Conservation (phyloP, 2,888 invertebrate species). For the Ptychoptera contaminata region DNA sequence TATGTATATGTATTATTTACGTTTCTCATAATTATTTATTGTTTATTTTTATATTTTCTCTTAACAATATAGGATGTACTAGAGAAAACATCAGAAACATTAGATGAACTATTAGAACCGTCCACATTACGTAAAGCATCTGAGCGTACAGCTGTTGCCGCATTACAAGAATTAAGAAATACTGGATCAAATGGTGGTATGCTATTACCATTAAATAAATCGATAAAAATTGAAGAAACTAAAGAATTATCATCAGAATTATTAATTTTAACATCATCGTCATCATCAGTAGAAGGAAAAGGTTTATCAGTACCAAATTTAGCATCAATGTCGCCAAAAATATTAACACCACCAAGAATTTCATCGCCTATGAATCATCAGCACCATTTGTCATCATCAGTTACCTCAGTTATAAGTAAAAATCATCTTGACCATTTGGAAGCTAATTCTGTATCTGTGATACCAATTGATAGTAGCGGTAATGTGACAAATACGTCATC, state of each 20-base stretch:
- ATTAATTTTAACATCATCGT: conserved; percentile 6
- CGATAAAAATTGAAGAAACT: conserved; percentile 11
- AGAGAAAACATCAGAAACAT: conserved; percentile 38
- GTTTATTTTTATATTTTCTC: background rate
- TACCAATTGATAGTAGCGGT: conserved; percentile 11
- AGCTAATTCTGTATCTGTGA: conserved; percentile 16
- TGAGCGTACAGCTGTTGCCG: conserved; percentile 29
- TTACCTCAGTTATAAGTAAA: conserved; percentile 16
- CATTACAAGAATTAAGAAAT: conserved; percentile 29
- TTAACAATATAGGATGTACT: conserved; percentile 31
- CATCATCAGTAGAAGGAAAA: conserved; percentile 3
- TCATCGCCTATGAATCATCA: conserved; percentile 7
- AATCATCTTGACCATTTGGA: conserved; percentile 14
- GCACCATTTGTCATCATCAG: conserved; percentile 18
- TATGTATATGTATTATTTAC: too few species aligned
- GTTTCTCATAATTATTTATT: too few species aligned
- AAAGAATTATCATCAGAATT: conserved; percentile 9
- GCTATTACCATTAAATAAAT: conserved; percentile 13
- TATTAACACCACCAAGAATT: conserved; percentile 6
- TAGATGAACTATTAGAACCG: conserved; percentile 41
- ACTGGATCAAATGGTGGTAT: conserved; percentile 16
- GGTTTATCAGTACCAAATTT: background rate
- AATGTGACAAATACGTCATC: conserved; percentile 2
- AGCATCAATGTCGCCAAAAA: conserved; percentile 1
- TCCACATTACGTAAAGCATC: conserved; percentile 24